These are phyloP conservation scores for Athrips mouffetella DNA, from an alignment of 2,888 invertebrate species.

Conservation along the genomic window DNA sequence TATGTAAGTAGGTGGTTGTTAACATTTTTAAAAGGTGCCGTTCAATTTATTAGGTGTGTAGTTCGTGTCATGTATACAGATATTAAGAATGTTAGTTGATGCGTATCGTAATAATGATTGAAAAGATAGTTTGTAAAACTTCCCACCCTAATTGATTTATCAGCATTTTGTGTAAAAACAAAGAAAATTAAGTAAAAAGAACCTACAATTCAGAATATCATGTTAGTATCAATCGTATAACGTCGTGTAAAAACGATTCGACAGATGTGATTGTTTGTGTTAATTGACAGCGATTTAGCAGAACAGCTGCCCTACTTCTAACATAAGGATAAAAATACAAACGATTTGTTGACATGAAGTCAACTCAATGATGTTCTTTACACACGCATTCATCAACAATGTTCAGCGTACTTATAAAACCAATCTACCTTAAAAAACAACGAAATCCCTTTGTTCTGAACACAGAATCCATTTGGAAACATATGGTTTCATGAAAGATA, in stretches of 20 bases:
- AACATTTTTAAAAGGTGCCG: slow-evolving; percentile 8
- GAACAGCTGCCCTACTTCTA: slow-evolving; percentile 5
- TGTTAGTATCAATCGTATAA: too few relatives aligned
- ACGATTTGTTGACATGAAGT: slow-evolving; percentile 9
- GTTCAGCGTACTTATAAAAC: background rate
- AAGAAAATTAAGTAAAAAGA: too few relatives aligned
- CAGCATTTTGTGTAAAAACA: too few relatives aligned
- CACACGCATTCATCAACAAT: background rate
- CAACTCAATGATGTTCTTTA: background rate
- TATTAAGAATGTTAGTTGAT: background rate
- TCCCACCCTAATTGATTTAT: background rate
- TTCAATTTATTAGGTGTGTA: background rate
- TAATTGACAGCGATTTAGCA: slow-evolving; percentile 14
- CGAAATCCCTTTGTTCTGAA: background rate
- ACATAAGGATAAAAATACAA: slow-evolving; percentile 6
- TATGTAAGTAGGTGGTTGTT: slow-evolving; percentile 6
- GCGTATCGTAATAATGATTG: background rate
- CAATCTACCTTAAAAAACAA: background rate
- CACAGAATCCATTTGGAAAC: background rate
- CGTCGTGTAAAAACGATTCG: background rate
- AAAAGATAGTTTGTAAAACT: too few relatives aligned
- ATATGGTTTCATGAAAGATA: slow-evolving; percentile 6
- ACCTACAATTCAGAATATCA: too few relatives aligned
- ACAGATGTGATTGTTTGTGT: slow-evolving; percentile 13
- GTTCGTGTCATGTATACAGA: background rate